A percentile compares a stretch with the other conserved stretches of the same genome.
Evolutionary conservation across 2,113 vertebrate genomes (phyloP).

Genomic region (Ceyx cyanopectus): DNA sequence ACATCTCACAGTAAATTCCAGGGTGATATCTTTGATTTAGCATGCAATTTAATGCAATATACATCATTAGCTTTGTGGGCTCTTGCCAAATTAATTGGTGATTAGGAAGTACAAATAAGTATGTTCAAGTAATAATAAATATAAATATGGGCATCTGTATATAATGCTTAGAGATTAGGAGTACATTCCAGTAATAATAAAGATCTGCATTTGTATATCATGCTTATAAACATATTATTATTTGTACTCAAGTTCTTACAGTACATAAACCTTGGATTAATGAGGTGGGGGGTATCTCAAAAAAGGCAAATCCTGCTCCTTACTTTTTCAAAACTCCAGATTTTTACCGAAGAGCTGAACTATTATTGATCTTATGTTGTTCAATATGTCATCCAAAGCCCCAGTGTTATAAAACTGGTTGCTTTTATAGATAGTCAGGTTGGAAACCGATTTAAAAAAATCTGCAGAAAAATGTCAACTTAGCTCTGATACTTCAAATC

Average conservation of each 20-base stretch:
- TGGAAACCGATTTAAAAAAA: not conserved
- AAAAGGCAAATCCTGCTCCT: not conserved
- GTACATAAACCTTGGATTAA: not conserved
- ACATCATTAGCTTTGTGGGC: not conserved
- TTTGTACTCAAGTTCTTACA: not conserved
- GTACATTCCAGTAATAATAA: no score
- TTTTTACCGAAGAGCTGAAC: not conserved
- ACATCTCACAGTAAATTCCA: constrained; percentile 9
- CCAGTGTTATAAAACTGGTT: not conserved
- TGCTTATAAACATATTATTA: no score
- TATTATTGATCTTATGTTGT: not conserved
- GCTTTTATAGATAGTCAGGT: not conserved
- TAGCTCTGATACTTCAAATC: not conserved
- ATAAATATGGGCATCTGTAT: not conserved
- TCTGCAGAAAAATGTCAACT: not conserved
- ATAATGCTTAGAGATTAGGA: not conserved
- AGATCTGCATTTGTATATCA: no score
- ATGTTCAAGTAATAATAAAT: not conserved
- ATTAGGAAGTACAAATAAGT: constrained; percentile 1
- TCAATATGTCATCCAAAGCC: not conserved
- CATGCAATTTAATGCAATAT: not conserved
- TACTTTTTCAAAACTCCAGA: not conserved
- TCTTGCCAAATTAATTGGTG: constrained; percentile 5
- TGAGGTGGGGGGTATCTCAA: not conserved
- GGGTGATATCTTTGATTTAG: not conserved